Base-by-base conservation (phyloP, 2,797 vertebrate species). In the Gallirallus australis region DNA sequence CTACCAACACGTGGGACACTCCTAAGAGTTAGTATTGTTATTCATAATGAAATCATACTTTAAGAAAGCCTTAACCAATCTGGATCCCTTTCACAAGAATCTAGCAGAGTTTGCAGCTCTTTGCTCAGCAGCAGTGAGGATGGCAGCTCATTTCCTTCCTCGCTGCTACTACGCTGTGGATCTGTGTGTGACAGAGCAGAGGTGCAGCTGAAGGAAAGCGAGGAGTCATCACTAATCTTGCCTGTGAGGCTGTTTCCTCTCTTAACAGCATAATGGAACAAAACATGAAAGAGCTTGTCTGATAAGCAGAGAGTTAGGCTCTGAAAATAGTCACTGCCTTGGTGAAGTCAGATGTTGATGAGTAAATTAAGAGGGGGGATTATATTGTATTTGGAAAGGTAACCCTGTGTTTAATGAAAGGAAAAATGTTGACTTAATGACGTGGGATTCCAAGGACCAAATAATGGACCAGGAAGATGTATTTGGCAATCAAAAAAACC, bases 281-380 rank as follows among this genome's bases (percentile, higher is more conserved):
- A 79, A 84, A 59, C 75, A 86, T 63, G 52, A 73, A 85, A 89
- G 52, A 30, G 18, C 42, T 77, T 77, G 30, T 79, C 89, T 64
- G 89, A 84, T 12, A 84, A 82, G 59, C 59, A 45, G 35, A 57
- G 65, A 53, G 15, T 65, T 33, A 76, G 15, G 64, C 25, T 63
- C 47, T 77, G 66, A 59, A 94, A 89, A 95, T n/a, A 91, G 59
- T 42, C 90, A 79, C 39, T 33, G 71, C 40, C 54, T 85, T 65
- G 63, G 20, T 12, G 37, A 84, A 89, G 63, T 71, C 0, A 0
- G 33, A 65, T 23, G 60, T 18, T 82, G 82, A 63, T 42, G 35
- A 90, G 47, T 56, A 52, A 80, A 66, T 85, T 64, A 90, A 88
- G 87, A 1, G 53, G 56, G 76, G 19, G 33, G 48, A 69, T 76